Evolutionary conservation across 2,113 vertebrate species (phyloP), one percentile per base, ranked within the genome.

Genomic region (Phyllostomus discolor): DNA sequence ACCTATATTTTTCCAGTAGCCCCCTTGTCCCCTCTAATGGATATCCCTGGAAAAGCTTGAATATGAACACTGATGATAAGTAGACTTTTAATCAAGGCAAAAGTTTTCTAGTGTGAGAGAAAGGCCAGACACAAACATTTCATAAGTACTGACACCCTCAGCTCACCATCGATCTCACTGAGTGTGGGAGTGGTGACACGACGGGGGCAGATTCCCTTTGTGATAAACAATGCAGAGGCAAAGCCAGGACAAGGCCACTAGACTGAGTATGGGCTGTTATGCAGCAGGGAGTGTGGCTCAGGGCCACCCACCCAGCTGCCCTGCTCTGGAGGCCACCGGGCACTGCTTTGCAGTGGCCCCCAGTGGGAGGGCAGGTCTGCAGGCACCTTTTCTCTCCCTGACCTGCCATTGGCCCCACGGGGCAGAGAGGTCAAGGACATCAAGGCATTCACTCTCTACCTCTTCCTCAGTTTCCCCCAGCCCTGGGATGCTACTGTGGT

Each of bases 311-410:
- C 12, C 41, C 9, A 50, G 28, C 41, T 31, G 33, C n/a, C 0
- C 4, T 0, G 4, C 28, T 28, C 22, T 59, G 46, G 33, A 22
- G n/a, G 14, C 28, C 2, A 0, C 5, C 10, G 33, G 28, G 24
- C 9, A 9, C 66, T 1, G 4, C 12, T 43, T 72, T 20, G 24
- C 52, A 15, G 33, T 59, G 81, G 57, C 22, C 17, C 11, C 1
- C 4, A 4, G 31, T 0, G 22, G 66, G 7, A 20, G 19, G 28
- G 17, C 12, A 10, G 59, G 46, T 15, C 15, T 15, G 24, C 1
- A 33, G 14, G 33, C 38, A 35, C 5, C 4, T 28, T 48, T 82
- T 10, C 82, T 41, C 16, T 84, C 52, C 80, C 35, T 1, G 38
- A 59, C 33, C 72, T 31, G 15, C 26, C 33, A 2, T 22, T 0